Percentiles rank a stretch among this genome's conserved stretches.
phyloP scores from a whole-genome alignment of 2,888 invertebrate species.

The Synanthedon tipuliformis region DNA sequence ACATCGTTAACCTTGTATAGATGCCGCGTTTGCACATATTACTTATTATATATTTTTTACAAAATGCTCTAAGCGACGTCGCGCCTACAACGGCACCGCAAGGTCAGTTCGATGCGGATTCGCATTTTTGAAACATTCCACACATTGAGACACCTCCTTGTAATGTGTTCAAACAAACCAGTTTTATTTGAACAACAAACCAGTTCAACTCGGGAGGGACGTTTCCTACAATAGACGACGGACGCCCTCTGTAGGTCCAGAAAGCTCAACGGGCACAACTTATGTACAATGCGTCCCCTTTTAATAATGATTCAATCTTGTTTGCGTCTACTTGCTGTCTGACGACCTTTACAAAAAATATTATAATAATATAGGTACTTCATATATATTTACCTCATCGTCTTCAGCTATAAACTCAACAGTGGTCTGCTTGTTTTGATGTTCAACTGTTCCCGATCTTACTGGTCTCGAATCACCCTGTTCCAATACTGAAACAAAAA shows the following conservation, averaged over 20 bases:
- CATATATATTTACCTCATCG: conserved; percentile 38
- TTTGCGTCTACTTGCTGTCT: too few species aligned
- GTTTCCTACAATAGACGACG: too few species aligned
- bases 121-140: conserved; percentile 5
- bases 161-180: conserved; percentile 1
- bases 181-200: conserved; percentile 3
- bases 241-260: too few species aligned
- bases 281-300: too few species aligned
- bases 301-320: too few species aligned
- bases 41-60: conserved; percentile 13
- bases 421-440: conserved; percentile 37
- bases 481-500: conserved; percentile 55
- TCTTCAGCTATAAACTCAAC: conserved; percentile 54
- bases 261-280: too few species aligned
- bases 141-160: not conserved
- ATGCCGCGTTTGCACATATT: conserved; percentile 23
- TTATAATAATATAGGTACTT: too few species aligned
- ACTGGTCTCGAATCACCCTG: conserved; percentile 43
- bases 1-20: not conserved
- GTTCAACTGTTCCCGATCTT: conserved; percentile 39
- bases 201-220: not conserved
- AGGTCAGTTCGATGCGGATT: conserved; percentile 21
- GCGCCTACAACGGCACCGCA: conserved; percentile 14
- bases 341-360: too few species aligned
- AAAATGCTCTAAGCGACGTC: conserved; percentile 7